phyloP scores from a whole-genome alignment of 2,113 vertebrate species.

The Mola mola region DNA sequence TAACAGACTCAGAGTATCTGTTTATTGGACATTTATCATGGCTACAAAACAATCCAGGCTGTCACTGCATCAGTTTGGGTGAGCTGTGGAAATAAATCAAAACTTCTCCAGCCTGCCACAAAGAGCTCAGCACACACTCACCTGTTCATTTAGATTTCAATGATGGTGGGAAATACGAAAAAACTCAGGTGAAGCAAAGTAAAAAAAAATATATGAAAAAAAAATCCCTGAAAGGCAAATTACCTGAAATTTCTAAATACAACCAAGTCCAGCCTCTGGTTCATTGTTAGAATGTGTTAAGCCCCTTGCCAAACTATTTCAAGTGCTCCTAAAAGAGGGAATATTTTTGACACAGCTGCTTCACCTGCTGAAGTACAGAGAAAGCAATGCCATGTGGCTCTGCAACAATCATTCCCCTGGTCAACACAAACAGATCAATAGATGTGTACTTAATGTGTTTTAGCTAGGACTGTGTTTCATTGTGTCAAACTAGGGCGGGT shows the following conservation, averaged over 20 bases:
- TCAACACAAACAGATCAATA: no score
- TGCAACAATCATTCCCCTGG: no score
- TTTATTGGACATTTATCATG: conserved; percentile 77
- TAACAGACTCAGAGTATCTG: conserved; percentile 46
- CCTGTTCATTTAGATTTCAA: conserved; percentile 43
- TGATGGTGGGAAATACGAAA: conserved; percentile 8
- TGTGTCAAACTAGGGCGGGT: no score
- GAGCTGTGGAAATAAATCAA: conserved; percentile 69
- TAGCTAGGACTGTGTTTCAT: no score
- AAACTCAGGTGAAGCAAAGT: no score
- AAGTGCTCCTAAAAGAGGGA: conserved; percentile 26
- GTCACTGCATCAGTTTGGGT: conserved; percentile 62
- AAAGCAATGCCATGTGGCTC: conserved; percentile 20
- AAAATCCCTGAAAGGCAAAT: conserved; percentile 66
- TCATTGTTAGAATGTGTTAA: conserved; percentile 39
- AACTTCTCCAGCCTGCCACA: conserved; percentile 60
- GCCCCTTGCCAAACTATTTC: conserved; percentile 12
- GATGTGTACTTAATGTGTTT: no score
- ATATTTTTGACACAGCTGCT: conserved; percentile 47
- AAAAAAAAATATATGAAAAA: conserved; percentile 1
- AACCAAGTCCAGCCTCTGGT: conserved; percentile 47
- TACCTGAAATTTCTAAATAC: conserved; percentile 72
- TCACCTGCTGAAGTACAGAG: conserved; percentile 25
- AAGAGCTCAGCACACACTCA: conserved; percentile 46
- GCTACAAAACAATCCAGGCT: conserved; percentile 62